Conservation (phyloP, 2,888 invertebrate genomes). For the Acronicta alni region DNA sequence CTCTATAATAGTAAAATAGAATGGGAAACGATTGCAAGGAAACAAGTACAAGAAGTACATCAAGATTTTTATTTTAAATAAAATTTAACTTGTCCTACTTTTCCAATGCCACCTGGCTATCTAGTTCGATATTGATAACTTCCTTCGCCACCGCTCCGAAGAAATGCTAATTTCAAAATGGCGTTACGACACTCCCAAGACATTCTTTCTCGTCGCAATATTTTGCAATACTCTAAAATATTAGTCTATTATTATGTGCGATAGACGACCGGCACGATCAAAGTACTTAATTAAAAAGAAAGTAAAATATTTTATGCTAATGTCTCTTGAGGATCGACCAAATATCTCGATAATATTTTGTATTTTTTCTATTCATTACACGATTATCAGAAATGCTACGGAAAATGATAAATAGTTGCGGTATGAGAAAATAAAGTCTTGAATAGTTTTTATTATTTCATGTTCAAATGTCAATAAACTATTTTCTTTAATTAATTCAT, state of each 20-base stretch:
- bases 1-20: too few species aligned
- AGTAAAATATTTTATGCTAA: conserved; percentile 16
- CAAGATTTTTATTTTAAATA: too few species aligned
- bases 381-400: too few species aligned
- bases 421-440: too few species aligned
- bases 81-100: conserved; percentile 8
- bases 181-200: conserved; percentile 45
- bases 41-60: too few species aligned
- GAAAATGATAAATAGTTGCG: too few species aligned
- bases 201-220: conserved; percentile 26
- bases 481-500: too few species aligned
- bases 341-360: background rate
- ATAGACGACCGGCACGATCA: conserved; percentile 16
- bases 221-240: conserved; percentile 26
- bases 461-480: too few species aligned
- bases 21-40: too few species aligned
- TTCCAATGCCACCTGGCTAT: conserved; percentile 11
- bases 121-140: conserved; percentile 48
- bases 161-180: conserved; percentile 57
- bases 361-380: too few species aligned
- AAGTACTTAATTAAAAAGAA: conserved; percentile 32
- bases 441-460: too few species aligned
- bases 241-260: conserved; percentile 31
- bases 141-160: conserved; percentile 45
- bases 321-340: conserved; percentile 22